Evolutionary conservation across 2,113 vertebrate species (phyloP), one percentile per base, ranked within the genome.

Genomic region (Rutilus rutilus): DNA sequence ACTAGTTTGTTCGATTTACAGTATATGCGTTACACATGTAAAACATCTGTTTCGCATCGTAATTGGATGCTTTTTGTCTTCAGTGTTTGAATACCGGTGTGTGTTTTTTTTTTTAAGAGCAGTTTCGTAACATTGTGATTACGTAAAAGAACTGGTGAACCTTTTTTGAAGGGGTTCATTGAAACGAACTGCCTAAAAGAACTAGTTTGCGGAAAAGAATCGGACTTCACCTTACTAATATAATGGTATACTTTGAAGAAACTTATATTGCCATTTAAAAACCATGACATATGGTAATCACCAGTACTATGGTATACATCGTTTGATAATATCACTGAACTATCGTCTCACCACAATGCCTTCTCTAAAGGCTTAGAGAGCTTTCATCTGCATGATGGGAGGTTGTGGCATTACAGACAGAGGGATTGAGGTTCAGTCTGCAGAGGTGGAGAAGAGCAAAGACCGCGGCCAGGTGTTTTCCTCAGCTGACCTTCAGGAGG

Each of bases 401-500:
- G 67, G 33, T 42, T 42, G 67, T 71, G 64, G 19, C 30, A 67
- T 67, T 57, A 42, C 33, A 71, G 67, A 69, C 73, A 76, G 39
- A n/a, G 3, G 14, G 19, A 36, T 23, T 78, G 6, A 1, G 50
- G 50, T 78, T 57, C 9, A 57, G 27, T 78, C 17, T 57, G 27
- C 33, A 30, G 19, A 4, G 67, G 9, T 7, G 21, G 14, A 33
- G 15, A n/a, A 8, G 3, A 95, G 95, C 91, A 92, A 93, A 94
- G 94, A 94, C 94, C 54, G 82, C 94, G 93, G 93, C 95, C 95
- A 96, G 96, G 69, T 52, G 21, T 54, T 65, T 83, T 76, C 82
- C 57, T 83, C 52, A 15, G 19, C 50, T 69, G 39, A 67, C 50
- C 62, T 57, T 19, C 19, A 21, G 54, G 19, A 57, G 54, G 54